Percentiles rank a stretch among this genome's conserved stretches.
These are phyloP conservation scores for Hipparchia semele DNA, from an alignment of 2,888 invertebrate genomes.

Conservation along the genomic window DNA sequence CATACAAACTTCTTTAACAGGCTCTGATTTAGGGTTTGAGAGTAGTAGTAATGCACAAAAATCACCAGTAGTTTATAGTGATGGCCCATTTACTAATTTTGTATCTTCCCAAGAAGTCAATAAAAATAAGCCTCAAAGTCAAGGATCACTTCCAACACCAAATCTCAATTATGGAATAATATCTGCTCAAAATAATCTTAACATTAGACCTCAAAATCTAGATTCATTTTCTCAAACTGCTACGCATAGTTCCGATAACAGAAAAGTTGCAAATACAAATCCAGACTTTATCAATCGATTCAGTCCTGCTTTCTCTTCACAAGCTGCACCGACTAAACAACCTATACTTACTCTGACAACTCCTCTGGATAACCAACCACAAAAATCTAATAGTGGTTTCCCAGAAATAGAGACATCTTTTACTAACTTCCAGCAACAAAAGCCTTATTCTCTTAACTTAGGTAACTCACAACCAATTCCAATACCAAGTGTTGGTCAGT, in stretches of 20 bases:
- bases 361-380: constrained; percentile 49
- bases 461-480: constrained; percentile 41
- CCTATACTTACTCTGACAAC: constrained; percentile 58
- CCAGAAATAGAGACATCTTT: neutral
- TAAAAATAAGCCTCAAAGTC: neutral
- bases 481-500: constrained; percentile 45
- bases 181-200: neutral
- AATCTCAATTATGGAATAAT: neutral
- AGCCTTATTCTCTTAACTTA: neutral
- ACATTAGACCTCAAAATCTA: neutral
- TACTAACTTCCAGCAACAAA: neutral
- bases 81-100: neutral
- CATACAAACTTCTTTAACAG: neutral
- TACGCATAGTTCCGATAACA: neutral
- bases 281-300: neutral
- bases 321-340: constrained; percentile 47
- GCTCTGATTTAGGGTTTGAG: neutral
- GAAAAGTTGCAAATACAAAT: neutral
- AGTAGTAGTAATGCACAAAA: no score
- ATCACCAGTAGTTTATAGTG: no score
- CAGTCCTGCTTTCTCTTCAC: constrained; percentile 36
- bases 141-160: neutral
- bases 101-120: neutral
- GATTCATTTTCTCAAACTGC: neutral
- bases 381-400: neutral